phyloP scores from a whole-genome alignment of 2,888 invertebrate genomes.

The Eristalis tenax region DNA sequence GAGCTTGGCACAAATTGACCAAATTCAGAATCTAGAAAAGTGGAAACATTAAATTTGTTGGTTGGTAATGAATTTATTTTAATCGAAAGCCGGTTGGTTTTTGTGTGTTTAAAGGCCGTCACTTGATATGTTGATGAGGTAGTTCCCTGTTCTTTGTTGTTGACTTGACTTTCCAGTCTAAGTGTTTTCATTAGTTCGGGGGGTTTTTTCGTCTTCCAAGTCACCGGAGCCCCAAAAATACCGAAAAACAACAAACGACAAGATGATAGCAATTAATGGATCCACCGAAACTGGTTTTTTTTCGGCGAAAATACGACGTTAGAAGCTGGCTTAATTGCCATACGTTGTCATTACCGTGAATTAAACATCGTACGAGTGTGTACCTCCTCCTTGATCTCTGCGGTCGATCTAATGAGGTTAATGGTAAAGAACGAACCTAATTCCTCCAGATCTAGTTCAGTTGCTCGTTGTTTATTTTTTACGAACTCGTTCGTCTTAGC shows the following conservation, averaged over 20 bases:
- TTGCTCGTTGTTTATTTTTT: neutral
- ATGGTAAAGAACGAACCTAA: slow-evolving; percentile 14
- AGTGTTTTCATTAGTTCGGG: slow-evolving; percentile 14
- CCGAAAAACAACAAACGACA: slow-evolving; percentile 1
- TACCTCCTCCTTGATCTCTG: neutral
- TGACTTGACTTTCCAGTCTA: slow-evolving; percentile 7
- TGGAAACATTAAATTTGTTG: neutral
- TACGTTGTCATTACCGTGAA: neutral
- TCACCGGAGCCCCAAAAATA: neutral
- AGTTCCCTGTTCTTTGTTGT: neutral
- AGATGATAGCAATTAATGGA: neutral
- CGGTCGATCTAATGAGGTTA: slow-evolving; percentile 27
- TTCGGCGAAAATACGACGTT: slow-evolving; percentile 8
- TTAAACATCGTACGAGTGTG: neutral
- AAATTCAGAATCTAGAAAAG: slow-evolving; percentile 72
- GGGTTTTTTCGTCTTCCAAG: neutral
- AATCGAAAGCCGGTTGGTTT: neutral
- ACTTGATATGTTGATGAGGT: slow-evolving; percentile 16
- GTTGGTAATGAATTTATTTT: neutral
- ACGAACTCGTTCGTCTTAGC: neutral
- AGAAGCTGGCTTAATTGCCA: slow-evolving; percentile 17
- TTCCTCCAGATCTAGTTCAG: slow-evolving; percentile 15
- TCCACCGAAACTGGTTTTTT: slow-evolving; percentile 34
- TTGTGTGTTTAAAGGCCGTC: neutral
- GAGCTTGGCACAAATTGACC: slow-evolving; percentile 78